Conservation (phyloP, 30 jellyfish, hydroid and myxozoan genomes). For the Hydra vulgaris region DNA sequence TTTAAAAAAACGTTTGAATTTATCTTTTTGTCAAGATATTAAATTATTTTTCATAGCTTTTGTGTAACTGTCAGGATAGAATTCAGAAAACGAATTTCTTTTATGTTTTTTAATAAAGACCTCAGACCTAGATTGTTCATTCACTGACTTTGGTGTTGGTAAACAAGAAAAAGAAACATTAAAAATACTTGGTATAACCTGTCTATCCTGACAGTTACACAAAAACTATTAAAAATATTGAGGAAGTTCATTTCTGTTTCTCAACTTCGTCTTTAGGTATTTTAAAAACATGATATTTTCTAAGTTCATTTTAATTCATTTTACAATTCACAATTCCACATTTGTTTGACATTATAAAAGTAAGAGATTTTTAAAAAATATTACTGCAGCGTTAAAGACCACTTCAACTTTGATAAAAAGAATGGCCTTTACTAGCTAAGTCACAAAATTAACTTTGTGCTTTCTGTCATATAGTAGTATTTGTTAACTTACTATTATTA, state of each 20-base stretch:
- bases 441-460: neutral
- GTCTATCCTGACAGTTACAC: neutral
- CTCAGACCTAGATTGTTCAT: neutral
- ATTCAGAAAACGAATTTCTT: neutral
- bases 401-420: neutral
- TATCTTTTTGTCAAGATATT: neutral
- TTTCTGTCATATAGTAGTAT: neutral
- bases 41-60: neutral
- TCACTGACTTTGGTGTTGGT: neutral
- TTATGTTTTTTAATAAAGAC: neutral
- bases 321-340: neutral
- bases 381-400: neutral
- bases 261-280: neutral
- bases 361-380: neutral
- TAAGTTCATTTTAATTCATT: neutral
- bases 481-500: too few relatives aligned
- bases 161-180: neutral
- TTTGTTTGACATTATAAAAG: neutral
- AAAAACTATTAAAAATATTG: too few relatives aligned
- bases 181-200: neutral
- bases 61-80: neutral
- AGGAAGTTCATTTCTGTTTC: neutral
- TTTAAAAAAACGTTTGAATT: neutral
- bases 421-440: neutral
- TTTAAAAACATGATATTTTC: neutral